Evolutionary conservation across 37 sponge, comb jelly and placozoan genomes (phyloP), one percentile per base, ranked within the genome.

Genomic region (Cliona cf. orientalis): DNA sequence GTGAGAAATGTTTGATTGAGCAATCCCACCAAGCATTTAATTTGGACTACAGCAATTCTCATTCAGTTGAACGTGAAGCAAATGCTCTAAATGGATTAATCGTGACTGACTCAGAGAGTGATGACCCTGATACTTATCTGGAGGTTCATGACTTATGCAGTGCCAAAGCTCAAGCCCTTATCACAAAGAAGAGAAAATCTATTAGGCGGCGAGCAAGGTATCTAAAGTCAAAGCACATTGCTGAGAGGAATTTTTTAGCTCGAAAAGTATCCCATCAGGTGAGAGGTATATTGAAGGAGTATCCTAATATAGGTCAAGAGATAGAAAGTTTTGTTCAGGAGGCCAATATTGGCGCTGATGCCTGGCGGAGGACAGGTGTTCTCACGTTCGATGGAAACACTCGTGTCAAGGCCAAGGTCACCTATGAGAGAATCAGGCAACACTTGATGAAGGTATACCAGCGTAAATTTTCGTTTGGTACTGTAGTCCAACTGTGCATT

Each of bases 361-460:
- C 81, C 3, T 80, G 81, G 81, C 37, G 81, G 40, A 53, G 81
- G 2, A 80, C 81, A 55, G 81, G 81, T 14, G 71, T 80, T 6
- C 40, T 80, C 3, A 80, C 81, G 11, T 80, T 80, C 37, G 81
- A 80, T 80, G 81, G 69, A n/a, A 80, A 80, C 32, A 46, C 38
- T 14, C 7, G 3, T 14, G 40, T 80, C n/a, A 80, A 64, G 21
- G 28, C 21, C 26, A 80, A 80, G 53, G 80, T 46, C 2, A 80
- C 81, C 19, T 80, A 36, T 49, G 32, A 21, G 5, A 17, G 70
- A 2, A 80, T 80, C 29, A 66, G 35, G 22, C 41, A 80, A 49
- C 71, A 80, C 37, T 42, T 80, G n/a, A 42, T 60, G 1, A n/a
- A 35, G 23, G 67, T 79, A 23, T 79, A 79, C 35, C 42, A 79